Base-by-base conservation (phyloP, 1,140 invertebrate genomes). In the Hirudo medicinalis region DNA sequence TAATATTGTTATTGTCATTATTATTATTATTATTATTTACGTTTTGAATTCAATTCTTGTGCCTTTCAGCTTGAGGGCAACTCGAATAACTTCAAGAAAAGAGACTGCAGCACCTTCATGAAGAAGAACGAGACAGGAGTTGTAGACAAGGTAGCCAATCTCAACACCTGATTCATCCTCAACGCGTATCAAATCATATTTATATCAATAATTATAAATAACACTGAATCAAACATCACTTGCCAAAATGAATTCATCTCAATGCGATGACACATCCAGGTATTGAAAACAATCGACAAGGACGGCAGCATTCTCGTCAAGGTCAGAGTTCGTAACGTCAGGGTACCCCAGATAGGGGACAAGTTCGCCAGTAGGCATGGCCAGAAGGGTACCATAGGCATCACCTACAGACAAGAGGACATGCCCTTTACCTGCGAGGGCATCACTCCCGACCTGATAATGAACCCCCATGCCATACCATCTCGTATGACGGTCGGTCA, bases 401-500 rank as follows among this genome's bases (percentile, higher is more conserved):
- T 99, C 75, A 92, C 96, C 76, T 98, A 97, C 80, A 85, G 93
- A 55, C 92, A 95, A 84, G 93, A 94, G 87, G 95, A 99, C 79
- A 98, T 99, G 95, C 91, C 92, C 6, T 99, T 99, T 79, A 97
- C 94, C 0, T 90, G 89, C 79, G 95, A 98, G 85, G 95, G 95
- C 9, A 83, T 99, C 32, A 91, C 92, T 20, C 95, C 96, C 0
- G 95, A 99, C 82, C 96, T 99, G 77, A 98, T 99, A 74, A 97
- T 99, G 79, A 99, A 99, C 83, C 95, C 95, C 74, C 95, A 99
- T 78, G 95, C 96, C 80, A 96, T 99, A 80, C 95, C 95, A 72
- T 95, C 92, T 80, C 92, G 95, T 88, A 99, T 99, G 95, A 99
- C 95, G 78, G 96, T 99, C 87, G 95, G 95, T 82, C 95, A 99